Evolutionary conservation across 1,140 invertebrate genomes (phyloP).

Genomic region (Laupala kohalensis): DNA sequence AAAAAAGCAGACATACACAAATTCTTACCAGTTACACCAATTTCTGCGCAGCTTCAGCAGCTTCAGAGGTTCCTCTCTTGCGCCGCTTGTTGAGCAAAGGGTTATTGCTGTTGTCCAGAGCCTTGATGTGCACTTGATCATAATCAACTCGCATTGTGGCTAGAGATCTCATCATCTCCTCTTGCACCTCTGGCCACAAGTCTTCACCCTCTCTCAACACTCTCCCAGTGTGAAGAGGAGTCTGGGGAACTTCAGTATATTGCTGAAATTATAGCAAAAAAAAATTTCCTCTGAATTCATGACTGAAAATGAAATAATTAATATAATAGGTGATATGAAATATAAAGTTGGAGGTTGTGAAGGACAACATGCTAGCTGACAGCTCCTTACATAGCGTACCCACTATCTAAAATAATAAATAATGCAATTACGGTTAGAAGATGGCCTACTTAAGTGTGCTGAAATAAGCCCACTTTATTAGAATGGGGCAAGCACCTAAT

Average conservation of each 20-base stretch:
- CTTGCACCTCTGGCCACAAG: conserved; percentile 91
- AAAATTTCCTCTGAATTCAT: no score
- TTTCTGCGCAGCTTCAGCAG: neutral
- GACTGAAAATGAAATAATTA: no score
- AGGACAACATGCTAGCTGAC: no score
- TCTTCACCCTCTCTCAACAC: conserved; percentile 82
- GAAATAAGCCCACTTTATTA: no score
- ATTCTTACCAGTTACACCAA: neutral
- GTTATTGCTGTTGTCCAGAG: conserved; percentile 82
- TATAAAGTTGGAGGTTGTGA: no score
- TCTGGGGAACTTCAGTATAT: conserved; percentile 81
- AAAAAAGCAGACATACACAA: neutral
- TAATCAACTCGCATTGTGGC: conserved; percentile 95
- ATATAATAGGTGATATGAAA: no score
- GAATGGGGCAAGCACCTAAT: no score
- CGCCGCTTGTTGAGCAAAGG: conserved; percentile 75
- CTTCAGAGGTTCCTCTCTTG: conserved; percentile 26
- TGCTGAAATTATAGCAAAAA: conserved; percentile 38
- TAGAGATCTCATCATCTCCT: conserved; percentile 93
- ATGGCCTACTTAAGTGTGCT: no score
- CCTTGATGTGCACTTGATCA: conserved; percentile 80
- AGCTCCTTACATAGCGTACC: no score
- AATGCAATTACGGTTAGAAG: no score
- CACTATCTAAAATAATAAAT: no score
- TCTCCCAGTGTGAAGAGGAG: conserved; percentile 77